Base-by-base conservation (phyloP, 2,888 invertebrate genomes). In the Ashinkailepas kermadecensis region DNA sequence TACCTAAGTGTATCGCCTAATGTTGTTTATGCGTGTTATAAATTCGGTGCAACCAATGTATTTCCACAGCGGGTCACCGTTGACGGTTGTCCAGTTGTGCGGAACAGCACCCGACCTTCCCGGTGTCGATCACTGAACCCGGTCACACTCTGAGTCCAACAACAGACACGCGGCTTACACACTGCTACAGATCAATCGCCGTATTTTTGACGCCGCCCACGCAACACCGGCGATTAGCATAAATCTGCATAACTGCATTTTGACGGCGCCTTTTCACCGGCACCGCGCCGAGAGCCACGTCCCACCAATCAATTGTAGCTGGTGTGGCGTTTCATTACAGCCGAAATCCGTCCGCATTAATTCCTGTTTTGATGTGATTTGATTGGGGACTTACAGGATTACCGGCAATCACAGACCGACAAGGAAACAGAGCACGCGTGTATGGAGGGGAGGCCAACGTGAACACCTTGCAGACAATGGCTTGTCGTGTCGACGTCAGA, bases 321-420 rank as follows among this genome's bases (percentile, higher is more conserved):
- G 70, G 70, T 1, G 4, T 7, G 18, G 13, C 11, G 56, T 56
- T n/a, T 54, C 54, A 74, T 54, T 21, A 74, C 74, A 74, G 56
- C 15, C 21, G 54, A 56, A 70, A 56, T 18, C 74, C 10, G 54
- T 12, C 18, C 15, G 74, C 54, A 54, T 74, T 74, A 74, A 74
- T 74, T 74, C 56, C 70, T 54, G 74, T 74, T 74, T 74, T 74
- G 74, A 56, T 74, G 74, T 74, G 74, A 74, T 74, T 56, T 74
- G 74, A 56, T 56, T 18, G 56, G 10, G 74, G 54, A 56, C 21
- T 74, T 74, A 74, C 23, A 23, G 56, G 74, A 74, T 74, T 74
- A 74, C 56, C 56, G 21, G 56, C 74, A 74, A 74, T 74, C 74
- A 56, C 56, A 15, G 56, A 21, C 54, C 39, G n/a, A 10, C 54